These are phyloP conservation scores for Poeciliopsis infans DNA, from an alignment of 2,797 vertebrate genomes.

Conservation along the genomic window DNA sequence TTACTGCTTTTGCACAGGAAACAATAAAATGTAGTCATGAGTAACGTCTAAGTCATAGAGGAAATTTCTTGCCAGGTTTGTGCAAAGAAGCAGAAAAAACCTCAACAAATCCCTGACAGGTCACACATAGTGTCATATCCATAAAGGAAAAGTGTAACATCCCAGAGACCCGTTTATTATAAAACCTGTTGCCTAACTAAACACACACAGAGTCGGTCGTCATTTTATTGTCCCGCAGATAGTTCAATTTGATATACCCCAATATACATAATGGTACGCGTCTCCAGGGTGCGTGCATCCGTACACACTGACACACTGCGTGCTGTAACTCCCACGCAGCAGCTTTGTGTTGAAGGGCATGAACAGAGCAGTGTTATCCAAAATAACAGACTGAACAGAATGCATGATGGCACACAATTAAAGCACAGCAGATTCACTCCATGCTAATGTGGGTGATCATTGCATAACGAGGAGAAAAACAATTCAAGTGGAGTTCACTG, in stretches of 20 bases:
- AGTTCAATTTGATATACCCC: conserved; percentile 42
- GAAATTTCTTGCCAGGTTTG: conserved; percentile 5
- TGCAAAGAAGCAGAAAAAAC: conserved; percentile 19
- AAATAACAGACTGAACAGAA: conserved; percentile 51
- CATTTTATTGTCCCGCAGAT: conserved; percentile 29
- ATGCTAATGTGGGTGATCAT: conserved; percentile 16
- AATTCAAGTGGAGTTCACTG: background rate
- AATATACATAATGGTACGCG: conserved; percentile 32
- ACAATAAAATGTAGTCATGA: background rate
- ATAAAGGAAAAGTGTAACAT: conserved; percentile 24
- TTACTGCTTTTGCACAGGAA: background rate
- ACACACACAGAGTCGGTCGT: conserved; percentile 25
- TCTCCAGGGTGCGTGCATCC: conserved; percentile 22
- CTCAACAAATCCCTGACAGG: conserved; percentile 1
- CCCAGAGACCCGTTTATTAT: conserved; percentile 55
- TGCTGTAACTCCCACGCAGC: conserved; percentile 63
- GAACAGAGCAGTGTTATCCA: conserved; percentile 43
- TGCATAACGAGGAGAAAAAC: conserved; percentile 28
- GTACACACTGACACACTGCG: conserved; percentile 1
- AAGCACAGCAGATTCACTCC: conserved; percentile 8
- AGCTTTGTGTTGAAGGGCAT: conserved; percentile 53
- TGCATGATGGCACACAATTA: conserved; percentile 26
- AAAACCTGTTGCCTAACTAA: conserved; percentile 51
- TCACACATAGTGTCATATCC: conserved; percentile 12
- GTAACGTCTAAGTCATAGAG: background rate